Evolutionary conservation across 2,888 invertebrate genomes (phyloP).

Genomic region (Nebria salina): DNA sequence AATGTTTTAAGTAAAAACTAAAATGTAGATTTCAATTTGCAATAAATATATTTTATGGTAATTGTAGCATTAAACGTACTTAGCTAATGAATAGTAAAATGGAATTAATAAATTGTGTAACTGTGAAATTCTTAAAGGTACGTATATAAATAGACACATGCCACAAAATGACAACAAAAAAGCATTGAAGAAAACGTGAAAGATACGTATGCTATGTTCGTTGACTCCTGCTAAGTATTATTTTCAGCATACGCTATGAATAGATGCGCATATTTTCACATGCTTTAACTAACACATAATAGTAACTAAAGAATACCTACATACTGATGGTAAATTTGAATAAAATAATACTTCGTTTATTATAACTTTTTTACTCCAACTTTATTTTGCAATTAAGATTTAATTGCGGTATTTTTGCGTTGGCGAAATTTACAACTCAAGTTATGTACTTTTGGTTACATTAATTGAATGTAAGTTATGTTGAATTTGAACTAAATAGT

Average conservation of each 20-base stretch:
- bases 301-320: background rate
- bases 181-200: background rate
- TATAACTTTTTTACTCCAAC: background rate
- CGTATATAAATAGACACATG: background rate
- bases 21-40: too few relatives aligned
- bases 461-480: background rate
- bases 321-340: background rate
- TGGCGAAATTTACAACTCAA: background rate
- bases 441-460: constrained; percentile 1
- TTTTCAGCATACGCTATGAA: constrained; percentile 30
- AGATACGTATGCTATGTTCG: background rate
- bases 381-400: background rate
- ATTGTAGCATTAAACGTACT: too few relatives aligned
- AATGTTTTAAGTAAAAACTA: too few relatives aligned
- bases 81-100: background rate
- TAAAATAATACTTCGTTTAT: background rate
- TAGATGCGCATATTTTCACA: constrained; percentile 33
- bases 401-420: background rate
- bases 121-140: background rate
- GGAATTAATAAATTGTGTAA: background rate
- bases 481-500: background rate
- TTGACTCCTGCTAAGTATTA: constrained; percentile 29
- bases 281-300: constrained; percentile 1
- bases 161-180: constrained; percentile 1
- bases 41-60: too few relatives aligned